Evolutionary conservation across 2,888 invertebrate genomes (phyloP), one percentile per base, ranked within the genome.

Genomic region (Rosalia funebris): DNA sequence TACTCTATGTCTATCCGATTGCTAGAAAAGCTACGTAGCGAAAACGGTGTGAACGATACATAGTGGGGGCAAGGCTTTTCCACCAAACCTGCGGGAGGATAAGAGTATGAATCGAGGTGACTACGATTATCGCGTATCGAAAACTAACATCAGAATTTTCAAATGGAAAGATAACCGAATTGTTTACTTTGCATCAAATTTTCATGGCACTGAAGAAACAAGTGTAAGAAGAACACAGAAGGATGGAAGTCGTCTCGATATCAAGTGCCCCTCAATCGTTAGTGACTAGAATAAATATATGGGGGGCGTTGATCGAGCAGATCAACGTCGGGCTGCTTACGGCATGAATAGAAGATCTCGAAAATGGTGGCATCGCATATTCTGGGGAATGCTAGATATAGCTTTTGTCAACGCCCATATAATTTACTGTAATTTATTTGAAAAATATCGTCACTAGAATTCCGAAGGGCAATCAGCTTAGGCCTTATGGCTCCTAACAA

Each of bases 321-420:
- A 61, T 47, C 42, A 46, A 11, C 19, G 58, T 11, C 31, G 55
- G 4, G 1, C 16, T 14, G 25, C 55, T n/a, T 62, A 62, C 41
- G 37, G 48, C 36, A 36, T 59, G 12, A 48, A 41, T 14, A n/a
- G 63, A 12, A 20, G 63, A 17, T 60, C 63, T 10, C 32, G 50
- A 37, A 73, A 73, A 58, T 75, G 70, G 72, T 73, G 72, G 72
- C 71, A 72, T 57, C 16, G 67, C 39, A 42, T 74, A 15, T 73
- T 73, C 58, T 72, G 53, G 44, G 69, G 64, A 4, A 34, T 71
- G 15, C 12, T 72, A 15, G 71, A 71, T 25, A 68, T 71, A 4
- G 57, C 60, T 20, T 70, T 72, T 60, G 65, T 73, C 17, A 71
- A 66, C 54, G 50, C 59, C 14, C 60, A 57, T 55, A 52, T 57